Percentiles rank a stretch among this genome's conserved stretches.
phyloP scores from a whole-genome alignment of 2,797 vertebrate species.

The Parotocinclus haroldoi region DNA sequence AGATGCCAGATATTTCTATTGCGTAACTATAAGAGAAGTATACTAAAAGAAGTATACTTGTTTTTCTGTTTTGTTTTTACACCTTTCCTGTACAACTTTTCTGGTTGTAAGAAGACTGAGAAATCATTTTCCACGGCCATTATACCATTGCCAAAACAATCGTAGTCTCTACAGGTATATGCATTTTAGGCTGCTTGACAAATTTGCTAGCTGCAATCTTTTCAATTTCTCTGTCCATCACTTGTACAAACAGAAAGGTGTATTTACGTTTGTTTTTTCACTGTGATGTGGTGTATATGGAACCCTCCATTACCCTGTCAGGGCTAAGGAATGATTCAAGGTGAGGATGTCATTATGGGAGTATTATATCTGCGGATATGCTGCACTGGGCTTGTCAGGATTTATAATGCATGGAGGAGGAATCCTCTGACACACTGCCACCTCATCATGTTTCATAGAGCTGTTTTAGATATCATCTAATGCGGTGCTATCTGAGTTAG shows the following conservation, averaged over 20 bases:
- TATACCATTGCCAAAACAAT: too few relatives aligned
- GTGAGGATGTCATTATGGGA: slow-evolving; percentile 50
- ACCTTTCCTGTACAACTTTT: too few relatives aligned
- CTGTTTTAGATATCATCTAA: slow-evolving; percentile 45
- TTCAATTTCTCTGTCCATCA: slow-evolving; percentile 1
- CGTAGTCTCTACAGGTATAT: too few relatives aligned
- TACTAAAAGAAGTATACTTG: too few relatives aligned
- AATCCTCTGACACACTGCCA: slow-evolving; percentile 41
- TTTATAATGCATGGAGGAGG: slow-evolving; percentile 47
- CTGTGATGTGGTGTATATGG: slow-evolving; percentile 20
- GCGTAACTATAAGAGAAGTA: too few relatives aligned
- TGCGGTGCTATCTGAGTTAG: slow-evolving; percentile 23
- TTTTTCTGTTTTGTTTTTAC: too few relatives aligned
- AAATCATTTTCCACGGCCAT: too few relatives aligned
- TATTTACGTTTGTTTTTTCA: not conserved
- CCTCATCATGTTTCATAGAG: slow-evolving; percentile 47
- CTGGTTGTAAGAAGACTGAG: too few relatives aligned
- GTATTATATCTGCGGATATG: slow-evolving; percentile 51
- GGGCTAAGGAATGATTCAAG: slow-evolving; percentile 47
- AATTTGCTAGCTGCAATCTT: not conserved
- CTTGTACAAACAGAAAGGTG: not conserved
- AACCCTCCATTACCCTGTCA: slow-evolving; percentile 41
- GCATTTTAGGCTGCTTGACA: too few relatives aligned
- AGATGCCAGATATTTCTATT: too few relatives aligned
- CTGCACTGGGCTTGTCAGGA: slow-evolving; percentile 41